Base-by-base conservation (phyloP, 1,140 invertebrate genomes). In the Heliconius congener region DNA sequence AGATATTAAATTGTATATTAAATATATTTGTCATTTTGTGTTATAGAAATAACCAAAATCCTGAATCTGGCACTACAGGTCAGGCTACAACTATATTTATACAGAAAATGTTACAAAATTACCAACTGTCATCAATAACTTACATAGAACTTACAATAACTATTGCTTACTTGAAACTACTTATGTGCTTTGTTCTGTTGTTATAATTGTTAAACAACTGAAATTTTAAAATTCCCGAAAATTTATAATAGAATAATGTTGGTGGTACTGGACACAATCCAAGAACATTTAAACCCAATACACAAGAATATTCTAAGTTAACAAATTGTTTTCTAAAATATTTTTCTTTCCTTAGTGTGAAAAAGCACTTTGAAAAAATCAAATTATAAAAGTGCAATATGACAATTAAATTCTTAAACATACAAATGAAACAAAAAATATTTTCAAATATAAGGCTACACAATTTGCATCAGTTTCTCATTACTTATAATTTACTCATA, bases 1-100 rank as follows among this genome's bases (percentile, higher is more conserved):
- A 60, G 42, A 75, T 23, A 19, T 55, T 39, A 70, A 55, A 72
- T 78, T 82, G 66, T 82, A 81, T 82, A 77, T 77, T 81, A 81
- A 82, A 84, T 82, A 84, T 81, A 84, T 81, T 84, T 77, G 57
- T 77, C 74, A 76, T 52, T 80, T 80, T 74, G 72, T 78, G 52
- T 71, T 71, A 78, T 74, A 75, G 52, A 78, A 57, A 72, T 73
- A 72, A 74, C 30, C 60, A 70, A 75, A 73, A 60, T 39, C 73
- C 60, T 52, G 27, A 77, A 79, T 39, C 70, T 23, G 27, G 70
- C 76, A 75, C 74, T 77, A 77, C 70, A 77, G 71, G 70, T 57
- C 74, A 75, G 46, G 71, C 50, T 46, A 55, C 50, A 57, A 74
- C 46, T 74, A 70, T 27, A 76, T 46, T 46, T 42, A 55, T 46